Evolutionary conservation across 2,888 invertebrate species (phyloP).

Genomic region (Ceraclea dissimilis): DNA sequence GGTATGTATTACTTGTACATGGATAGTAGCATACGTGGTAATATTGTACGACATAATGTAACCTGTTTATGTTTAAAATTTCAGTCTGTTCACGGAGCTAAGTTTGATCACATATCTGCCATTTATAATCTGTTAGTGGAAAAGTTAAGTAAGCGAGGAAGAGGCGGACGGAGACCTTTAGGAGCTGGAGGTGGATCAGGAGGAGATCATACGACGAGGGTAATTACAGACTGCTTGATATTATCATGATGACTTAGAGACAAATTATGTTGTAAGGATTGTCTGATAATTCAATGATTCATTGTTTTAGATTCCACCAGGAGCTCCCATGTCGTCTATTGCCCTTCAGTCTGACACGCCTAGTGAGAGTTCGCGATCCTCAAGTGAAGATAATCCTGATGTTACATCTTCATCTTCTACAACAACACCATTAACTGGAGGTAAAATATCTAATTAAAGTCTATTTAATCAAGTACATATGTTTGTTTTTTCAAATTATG

Average conservation of each 20-base stretch:
- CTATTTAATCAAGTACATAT: too few species aligned
- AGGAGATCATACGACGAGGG: neutral
- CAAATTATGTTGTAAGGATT: too few species aligned
- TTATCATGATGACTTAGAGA: too few species aligned
- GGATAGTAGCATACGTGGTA: too few species aligned
- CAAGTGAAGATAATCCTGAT: slow-evolving; percentile 11
- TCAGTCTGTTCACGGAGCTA: slow-evolving; percentile 73
- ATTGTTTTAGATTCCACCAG: neutral
- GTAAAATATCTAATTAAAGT: too few species aligned
- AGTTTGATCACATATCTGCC: slow-evolving; percentile 89
- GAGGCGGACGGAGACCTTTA: slow-evolving; percentile 34
- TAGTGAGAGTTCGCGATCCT: slow-evolving; percentile 9
- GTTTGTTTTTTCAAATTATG: too few species aligned
- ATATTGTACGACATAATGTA: too few species aligned
- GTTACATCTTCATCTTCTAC: slow-evolving; percentile 4
- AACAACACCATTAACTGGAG: neutral
- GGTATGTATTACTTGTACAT: slow-evolving; percentile 31
- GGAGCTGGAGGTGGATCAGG: slow-evolving; percentile 27
- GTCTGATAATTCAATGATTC: neutral
- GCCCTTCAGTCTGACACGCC: slow-evolving; percentile 19
- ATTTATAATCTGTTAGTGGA: slow-evolving; percentile 88
- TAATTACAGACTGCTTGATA: neutral
- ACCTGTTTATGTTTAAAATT: slow-evolving; percentile 17
- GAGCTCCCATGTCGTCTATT: slow-evolving; percentile 21
- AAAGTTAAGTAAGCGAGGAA: slow-evolving; percentile 60